These are phyloP conservation scores for Camelus dromedarius DNA, from an alignment of 2,113 vertebrate genomes.

Conservation along the genomic window DNA sequence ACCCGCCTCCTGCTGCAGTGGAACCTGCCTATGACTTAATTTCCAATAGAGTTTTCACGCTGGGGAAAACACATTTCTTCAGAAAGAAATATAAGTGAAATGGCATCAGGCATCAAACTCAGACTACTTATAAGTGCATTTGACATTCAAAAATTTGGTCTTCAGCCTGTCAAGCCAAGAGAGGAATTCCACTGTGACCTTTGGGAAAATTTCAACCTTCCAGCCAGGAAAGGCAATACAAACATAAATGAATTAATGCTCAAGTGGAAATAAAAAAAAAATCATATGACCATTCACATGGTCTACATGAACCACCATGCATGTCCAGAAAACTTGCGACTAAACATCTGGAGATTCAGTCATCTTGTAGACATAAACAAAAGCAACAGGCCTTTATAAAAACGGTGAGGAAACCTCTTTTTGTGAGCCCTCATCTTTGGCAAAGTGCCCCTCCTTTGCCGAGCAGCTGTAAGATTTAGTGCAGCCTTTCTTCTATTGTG, in stretches of 20 bases:
- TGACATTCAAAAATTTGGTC: constrained; percentile 69
- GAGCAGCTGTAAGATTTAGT: not conserved
- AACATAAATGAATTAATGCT: constrained; percentile 6
- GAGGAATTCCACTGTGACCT: constrained; percentile 63
- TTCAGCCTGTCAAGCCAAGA: constrained; percentile 43
- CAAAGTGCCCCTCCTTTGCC: not conserved
- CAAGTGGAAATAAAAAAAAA: not conserved
- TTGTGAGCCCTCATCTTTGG: not conserved
- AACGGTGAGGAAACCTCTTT: not conserved
- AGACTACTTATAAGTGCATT: not conserved
- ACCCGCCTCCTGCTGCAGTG: not conserved
- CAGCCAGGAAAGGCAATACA: not conserved
- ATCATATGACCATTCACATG: not conserved
- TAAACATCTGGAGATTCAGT: not conserved
- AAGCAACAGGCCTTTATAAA: constrained; percentile 6
- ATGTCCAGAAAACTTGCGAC: not conserved
- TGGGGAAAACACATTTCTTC: constrained; percentile 17
- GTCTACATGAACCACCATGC: not conserved
- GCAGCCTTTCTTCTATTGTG: not conserved
- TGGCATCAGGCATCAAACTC: constrained; percentile 45
- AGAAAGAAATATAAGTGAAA: constrained; percentile 19
- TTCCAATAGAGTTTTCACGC: constrained; percentile 47
- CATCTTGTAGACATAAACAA: not conserved
- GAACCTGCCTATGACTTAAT: not conserved
- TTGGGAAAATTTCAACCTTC: constrained; percentile 29